Evolutionary conservation across 64 coral and sea anemone species (phyloP), one percentile per base, ranked within the genome.

Genomic region (Montipora efflorescens): DNA sequence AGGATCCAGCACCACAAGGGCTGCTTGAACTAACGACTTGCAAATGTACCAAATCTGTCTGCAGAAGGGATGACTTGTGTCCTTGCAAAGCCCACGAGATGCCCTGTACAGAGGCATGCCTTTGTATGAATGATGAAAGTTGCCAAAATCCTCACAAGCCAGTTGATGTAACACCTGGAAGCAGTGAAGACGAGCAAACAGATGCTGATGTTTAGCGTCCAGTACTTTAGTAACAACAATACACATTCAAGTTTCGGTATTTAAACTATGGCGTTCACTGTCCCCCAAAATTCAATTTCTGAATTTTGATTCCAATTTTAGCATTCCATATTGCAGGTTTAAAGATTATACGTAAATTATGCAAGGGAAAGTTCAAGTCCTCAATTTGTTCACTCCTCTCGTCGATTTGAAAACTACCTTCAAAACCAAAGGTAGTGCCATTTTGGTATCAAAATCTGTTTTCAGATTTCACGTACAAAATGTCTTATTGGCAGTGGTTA

Each of bases 91-190:
- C 76, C 8, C 58, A 90, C 25, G 8, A 90, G 57, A 90, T 90
- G 88, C 75, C 88, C 25, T 90, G 88, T 47, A 90, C 88, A 46
- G 88, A 90, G 47, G 88, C 88, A 80, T 79, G 88, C 75, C 76
- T 62, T 36, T 90, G 88, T 61, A 90, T 80, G 88, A 68, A 68
- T 48, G 86, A 90, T 50, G 74, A 62, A 80, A 61, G 4, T 20
- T 90, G 75, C 78, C 11, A 90, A 67, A 90, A 90, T 67, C 88
- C 88, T 5, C 45, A 67, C 76, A 79, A 90, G 47, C 74, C 16
- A 51, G 22, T 64, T 82, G 79, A 57, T 22, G 59, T 25, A 58
- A 64, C 79, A 82, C 49, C 47, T 82, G 59, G 59, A 64, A 82
- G 74, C 74, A 76, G 74, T 64, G 59, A 64, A n/a, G 79, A 82